Base-by-base conservation (phyloP, 2,888 invertebrate genomes). In the Calliphora vomitoria region DNA sequence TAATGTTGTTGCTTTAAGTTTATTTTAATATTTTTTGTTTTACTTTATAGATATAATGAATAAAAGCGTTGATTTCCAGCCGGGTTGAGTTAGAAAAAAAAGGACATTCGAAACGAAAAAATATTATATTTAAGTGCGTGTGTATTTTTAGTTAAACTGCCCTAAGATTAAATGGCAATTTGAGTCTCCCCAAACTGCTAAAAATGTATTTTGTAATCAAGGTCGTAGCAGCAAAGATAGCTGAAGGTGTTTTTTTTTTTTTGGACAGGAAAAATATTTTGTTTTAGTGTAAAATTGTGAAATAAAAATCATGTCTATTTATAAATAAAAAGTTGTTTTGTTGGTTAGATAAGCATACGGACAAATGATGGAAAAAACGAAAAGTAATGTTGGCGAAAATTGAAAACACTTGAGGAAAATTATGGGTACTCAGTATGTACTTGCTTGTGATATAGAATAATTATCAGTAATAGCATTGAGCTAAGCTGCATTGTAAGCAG, bases 1-100 rank as follows among this genome's bases (percentile, higher is more conserved):
- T 55, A 62, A 50, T 53, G 41, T 53, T 81, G 60, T 31, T 38
- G 38, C 53, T 13, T 38, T 10, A 31, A 35, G n/a, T 79, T 53
- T 31, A 5, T 18, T 15, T 44, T n/a, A 4, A 20, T 44, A 20
- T 41, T 44, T 31, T 50, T 75, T 25, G 35, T 35, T 50, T 50
- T 13, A n/a, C 66, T 82, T 74, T 31, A 58, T 66, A 64, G 66
- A 82, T 41, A 41, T 58, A 82, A 82, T 82, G 72, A 81, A 81
- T 81, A 81, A 64, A 50, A 41, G 55, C 55, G 62, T 53, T 62
- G 18, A 41, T 58, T 41, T 44, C 20, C 20, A 15, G 41, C n/a
- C 31, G 41, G n/a, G 11, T 3, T 4, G 10, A 62, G 38, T 50
- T n/a, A 47, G n/a, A 47, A 62, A 41, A n/a, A 25, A 25, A 74